Conservation (phyloP, 1,140 invertebrate species). For the Drosophila gunungcola region DNA sequence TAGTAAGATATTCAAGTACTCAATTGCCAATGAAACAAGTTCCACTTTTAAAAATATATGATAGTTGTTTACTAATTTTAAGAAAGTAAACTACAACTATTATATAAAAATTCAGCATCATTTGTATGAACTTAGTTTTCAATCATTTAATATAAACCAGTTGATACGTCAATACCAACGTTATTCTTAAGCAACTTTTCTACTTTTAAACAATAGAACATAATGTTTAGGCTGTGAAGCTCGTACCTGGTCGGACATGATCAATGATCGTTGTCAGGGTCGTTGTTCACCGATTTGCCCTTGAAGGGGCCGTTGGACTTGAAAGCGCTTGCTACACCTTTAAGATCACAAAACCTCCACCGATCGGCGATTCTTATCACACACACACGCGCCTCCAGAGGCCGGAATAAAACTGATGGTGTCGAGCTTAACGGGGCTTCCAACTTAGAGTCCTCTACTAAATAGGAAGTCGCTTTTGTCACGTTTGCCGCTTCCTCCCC, state of each 20-base stretch:
- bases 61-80: too few relatives aligned
- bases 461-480: slow-evolving; percentile 67
- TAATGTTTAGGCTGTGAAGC: slow-evolving; percentile 14
- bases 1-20: too few relatives aligned
- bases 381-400: slow-evolving; percentile 18
- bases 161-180: slow-evolving; percentile 18
- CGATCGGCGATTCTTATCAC: slow-evolving; percentile 42
- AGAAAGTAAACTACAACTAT: not conserved
- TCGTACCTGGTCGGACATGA: slow-evolving; percentile 52
- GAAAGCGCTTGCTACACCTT: slow-evolving; percentile 25
- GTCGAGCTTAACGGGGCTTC: slow-evolving; percentile 29
- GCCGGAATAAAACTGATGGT: slow-evolving; percentile 40
- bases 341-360: not conserved
- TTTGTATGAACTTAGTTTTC: not conserved
- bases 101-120: not conserved
- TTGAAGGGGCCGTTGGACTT: slow-evolving; percentile 50
- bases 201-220: slow-evolving; percentile 8
- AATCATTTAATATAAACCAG: slow-evolving; percentile 13
- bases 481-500: slow-evolving; percentile 27
- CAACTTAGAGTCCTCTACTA: slow-evolving; percentile 52
- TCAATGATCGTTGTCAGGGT: slow-evolving; percentile 37
- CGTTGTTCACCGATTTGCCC: slow-evolving; percentile 27
- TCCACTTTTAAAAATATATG: too few relatives aligned
- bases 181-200: slow-evolving; percentile 1
- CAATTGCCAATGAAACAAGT: too few relatives aligned